These are phyloP conservation scores for Asobara japonica DNA, from an alignment of 1,140 invertebrate species.

Conservation along the genomic window DNA sequence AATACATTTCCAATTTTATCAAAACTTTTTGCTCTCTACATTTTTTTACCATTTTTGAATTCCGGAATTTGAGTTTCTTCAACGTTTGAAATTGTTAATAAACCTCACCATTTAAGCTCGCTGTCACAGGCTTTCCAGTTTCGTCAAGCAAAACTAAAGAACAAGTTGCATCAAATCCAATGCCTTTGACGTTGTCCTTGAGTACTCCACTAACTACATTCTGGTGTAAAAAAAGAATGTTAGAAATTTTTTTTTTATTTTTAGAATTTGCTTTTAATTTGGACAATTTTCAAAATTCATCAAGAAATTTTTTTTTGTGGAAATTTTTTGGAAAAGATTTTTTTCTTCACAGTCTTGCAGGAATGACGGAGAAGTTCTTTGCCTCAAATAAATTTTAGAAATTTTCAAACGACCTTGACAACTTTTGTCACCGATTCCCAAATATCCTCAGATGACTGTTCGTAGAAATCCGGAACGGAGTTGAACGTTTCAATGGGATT, in stretches of 20 bases:
- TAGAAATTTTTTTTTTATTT: too few species aligned
- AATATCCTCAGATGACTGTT: slow-evolving; percentile 93
- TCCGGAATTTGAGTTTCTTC: too few species aligned
- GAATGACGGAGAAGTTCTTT: too few species aligned
- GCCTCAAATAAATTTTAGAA: slow-evolving; percentile 1
- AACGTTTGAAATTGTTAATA: too few species aligned
- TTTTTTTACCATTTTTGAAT: too few species aligned
- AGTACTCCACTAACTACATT: slow-evolving; percentile 70
- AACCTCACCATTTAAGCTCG: slow-evolving; percentile 77
- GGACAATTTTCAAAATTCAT: slow-evolving; percentile 18
- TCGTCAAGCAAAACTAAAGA: slow-evolving; percentile 86
- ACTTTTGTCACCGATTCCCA: slow-evolving; percentile 79
- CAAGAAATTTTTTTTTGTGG: too few species aligned
- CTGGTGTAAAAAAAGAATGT: slow-evolving; percentile 64
- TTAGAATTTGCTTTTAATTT: too few species aligned
- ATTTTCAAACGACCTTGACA: slow-evolving; percentile 71
- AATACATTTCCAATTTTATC: too few species aligned
- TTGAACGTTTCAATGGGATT: slow-evolving; percentile 81
- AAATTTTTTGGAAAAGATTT: too few species aligned
- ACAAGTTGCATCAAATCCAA: slow-evolving; percentile 97
- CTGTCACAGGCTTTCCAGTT: slow-evolving; percentile 76
- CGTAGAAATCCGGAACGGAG: slow-evolving; percentile 80
- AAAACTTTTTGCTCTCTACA: too few species aligned
- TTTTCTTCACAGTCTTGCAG: too few species aligned
- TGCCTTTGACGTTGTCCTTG: slow-evolving; percentile 75